These are phyloP conservation scores for Zophobas morio DNA, from an alignment of 1,140 invertebrate species.

Conservation along the genomic window DNA sequence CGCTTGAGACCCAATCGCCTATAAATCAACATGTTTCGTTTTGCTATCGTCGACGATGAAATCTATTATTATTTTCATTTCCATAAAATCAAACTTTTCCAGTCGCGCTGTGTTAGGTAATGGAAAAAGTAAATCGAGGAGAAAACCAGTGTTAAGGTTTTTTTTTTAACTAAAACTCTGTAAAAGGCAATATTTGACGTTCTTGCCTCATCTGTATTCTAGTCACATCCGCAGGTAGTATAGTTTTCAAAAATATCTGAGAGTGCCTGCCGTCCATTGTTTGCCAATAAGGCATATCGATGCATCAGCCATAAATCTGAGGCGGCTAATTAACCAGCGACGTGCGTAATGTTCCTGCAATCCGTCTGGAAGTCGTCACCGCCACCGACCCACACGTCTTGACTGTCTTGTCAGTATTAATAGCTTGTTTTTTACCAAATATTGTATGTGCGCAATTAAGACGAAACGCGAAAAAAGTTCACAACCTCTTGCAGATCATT, in stretches of 20 bases:
- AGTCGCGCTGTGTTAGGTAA: neutral
- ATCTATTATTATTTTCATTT: no score
- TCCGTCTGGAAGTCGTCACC: constrained; percentile 46
- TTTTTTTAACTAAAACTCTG: constrained; percentile 6
- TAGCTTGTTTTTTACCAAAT: constrained; percentile 15
- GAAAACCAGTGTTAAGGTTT: neutral
- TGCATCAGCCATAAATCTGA: constrained; percentile 49
- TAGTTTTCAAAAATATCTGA: constrained; percentile 45
- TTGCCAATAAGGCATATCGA: constrained; percentile 50
- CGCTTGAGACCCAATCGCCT: no score
- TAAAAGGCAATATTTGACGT: constrained; percentile 16
- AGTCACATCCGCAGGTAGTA: constrained; percentile 27
- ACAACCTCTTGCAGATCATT: neutral
- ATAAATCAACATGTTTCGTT: no score
- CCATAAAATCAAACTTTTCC: neutral
- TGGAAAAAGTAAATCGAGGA: neutral
- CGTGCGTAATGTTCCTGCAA: constrained; percentile 44
- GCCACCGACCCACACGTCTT: constrained; percentile 29
- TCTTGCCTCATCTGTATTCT: constrained; percentile 31
- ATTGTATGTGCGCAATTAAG: neutral
- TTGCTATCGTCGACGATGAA: no score
- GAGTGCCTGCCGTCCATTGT: constrained; percentile 44
- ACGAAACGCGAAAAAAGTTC: no score
- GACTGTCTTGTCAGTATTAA: constrained; percentile 19
- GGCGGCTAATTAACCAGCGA: constrained; percentile 45